Percentiles rank a stretch among this genome's conserved stretches.
These are phyloP conservation scores for Plestiodon gilberti DNA, from an alignment of 2,113 vertebrate species.

Conservation along the genomic window DNA sequence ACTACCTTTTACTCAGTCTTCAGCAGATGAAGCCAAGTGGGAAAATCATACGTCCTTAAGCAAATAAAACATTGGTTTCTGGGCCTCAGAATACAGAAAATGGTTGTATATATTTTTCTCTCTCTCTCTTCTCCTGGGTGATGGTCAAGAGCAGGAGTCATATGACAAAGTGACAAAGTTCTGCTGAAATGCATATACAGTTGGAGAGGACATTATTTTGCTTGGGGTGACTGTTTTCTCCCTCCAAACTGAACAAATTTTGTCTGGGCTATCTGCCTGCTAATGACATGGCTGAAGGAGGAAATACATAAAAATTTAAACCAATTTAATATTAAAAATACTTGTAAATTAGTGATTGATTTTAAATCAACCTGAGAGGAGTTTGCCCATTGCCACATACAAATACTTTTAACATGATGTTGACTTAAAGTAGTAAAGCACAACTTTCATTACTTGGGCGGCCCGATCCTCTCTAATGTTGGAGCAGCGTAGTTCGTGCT, in stretches of 20 bases:
- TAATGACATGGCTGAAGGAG: no score
- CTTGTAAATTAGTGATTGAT: not conserved
- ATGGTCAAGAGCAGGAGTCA: slow-evolving; percentile 8
- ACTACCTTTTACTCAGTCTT: slow-evolving; percentile 40
- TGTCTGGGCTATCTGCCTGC: no score
- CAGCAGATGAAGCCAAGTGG: slow-evolving; percentile 26
- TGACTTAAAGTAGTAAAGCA: not conserved
- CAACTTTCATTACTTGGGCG: not conserved
- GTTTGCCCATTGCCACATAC: not conserved
- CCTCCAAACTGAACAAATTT: not conserved
- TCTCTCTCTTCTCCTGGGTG: slow-evolving; percentile 1
- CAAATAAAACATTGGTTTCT: slow-evolving; percentile 15
- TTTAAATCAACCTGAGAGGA: not conserved
- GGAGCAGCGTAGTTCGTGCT: no score
- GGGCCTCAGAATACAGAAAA: slow-evolving; percentile 23
- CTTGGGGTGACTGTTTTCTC: not conserved
- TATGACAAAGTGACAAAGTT: not conserved
- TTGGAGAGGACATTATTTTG: not conserved
- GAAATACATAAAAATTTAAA: not conserved
- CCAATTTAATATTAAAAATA: not conserved
- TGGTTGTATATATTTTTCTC: not conserved
- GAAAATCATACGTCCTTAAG: slow-evolving; percentile 32
- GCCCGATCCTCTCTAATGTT: no score
- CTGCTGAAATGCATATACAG: not conserved
- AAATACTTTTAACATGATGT: not conserved